Evolutionary conservation across 2,888 invertebrate species (phyloP).

Genomic region (Papilio demoleus): DNA sequence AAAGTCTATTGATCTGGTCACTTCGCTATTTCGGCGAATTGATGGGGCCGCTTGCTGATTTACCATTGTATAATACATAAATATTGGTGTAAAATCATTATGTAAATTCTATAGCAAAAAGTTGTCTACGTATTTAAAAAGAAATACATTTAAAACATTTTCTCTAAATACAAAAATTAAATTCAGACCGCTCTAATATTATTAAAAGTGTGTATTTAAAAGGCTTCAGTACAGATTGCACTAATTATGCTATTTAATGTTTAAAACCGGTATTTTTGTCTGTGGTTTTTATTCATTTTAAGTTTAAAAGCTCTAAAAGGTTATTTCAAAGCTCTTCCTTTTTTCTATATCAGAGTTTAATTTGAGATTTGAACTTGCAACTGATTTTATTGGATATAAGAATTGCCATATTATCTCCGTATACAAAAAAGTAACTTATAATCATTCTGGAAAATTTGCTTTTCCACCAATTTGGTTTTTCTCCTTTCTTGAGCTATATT

Average conservation of each 20-base stretch:
- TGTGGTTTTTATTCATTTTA: not conserved
- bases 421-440: too few relatives aligned
- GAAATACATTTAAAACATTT: conserved; percentile 6
- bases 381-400: too few relatives aligned
- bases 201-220: not conserved
- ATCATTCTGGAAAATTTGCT: too few relatives aligned
- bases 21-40: too few relatives aligned
- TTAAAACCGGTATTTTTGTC: not conserved
- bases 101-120: not conserved
- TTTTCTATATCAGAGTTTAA: too few relatives aligned
- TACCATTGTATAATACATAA: too few relatives aligned
- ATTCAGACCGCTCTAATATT: not conserved
- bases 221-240: conserved; percentile 7
- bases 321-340: not conserved
- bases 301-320: not conserved
- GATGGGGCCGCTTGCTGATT: too few relatives aligned
- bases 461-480: too few relatives aligned
- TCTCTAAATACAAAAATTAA: not conserved
- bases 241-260: conserved; percentile 17
- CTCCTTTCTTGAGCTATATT: too few relatives aligned
- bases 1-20: too few relatives aligned
- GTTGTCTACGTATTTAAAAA: not conserved
- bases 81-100: not conserved
- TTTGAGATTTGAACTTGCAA: too few relatives aligned
- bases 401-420: too few relatives aligned